Evolutionary conservation across 2,797 vertebrate genomes (phyloP).

Genomic region (Phoxinus dragarum): DNA sequence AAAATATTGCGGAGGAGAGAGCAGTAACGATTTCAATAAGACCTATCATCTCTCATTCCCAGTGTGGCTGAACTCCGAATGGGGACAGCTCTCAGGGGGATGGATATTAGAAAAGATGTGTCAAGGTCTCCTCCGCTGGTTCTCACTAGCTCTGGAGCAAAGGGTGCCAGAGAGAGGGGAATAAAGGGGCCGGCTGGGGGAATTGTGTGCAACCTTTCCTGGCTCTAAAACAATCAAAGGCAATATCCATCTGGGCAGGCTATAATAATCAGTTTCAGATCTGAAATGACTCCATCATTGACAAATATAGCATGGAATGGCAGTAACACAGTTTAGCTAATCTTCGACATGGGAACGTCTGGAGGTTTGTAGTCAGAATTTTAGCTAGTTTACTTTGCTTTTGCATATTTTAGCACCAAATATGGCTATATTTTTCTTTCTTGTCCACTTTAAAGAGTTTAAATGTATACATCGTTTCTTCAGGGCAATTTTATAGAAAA

Average conservation of each 20-base stretch:
- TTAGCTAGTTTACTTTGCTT: neutral
- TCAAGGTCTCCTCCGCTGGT: slow-evolving; percentile 51
- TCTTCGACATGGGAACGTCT: neutral
- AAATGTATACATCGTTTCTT: neutral
- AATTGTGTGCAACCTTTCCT: slow-evolving; percentile 37
- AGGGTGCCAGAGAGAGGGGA: slow-evolving; percentile 35
- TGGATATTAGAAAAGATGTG: slow-evolving; percentile 57
- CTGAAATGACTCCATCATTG: slow-evolving; percentile 19
- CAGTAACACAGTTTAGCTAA: neutral
- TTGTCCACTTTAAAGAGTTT: neutral
- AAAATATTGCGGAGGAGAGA: slow-evolving; percentile 41
- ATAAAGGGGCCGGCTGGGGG: neutral
- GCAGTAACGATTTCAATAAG: slow-evolving; percentile 59
- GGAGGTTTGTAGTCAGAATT: neutral
- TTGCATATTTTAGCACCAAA: neutral
- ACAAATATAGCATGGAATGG: slow-evolving; percentile 6
- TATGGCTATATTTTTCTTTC: neutral
- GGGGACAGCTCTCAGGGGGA: slow-evolving; percentile 52
- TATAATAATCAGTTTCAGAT: slow-evolving; percentile 39
- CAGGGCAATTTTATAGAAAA: neutral
- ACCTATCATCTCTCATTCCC: slow-evolving; percentile 57
- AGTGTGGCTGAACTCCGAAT: slow-evolving; percentile 53
- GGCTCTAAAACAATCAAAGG: slow-evolving; percentile 49
- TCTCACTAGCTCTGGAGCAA: slow-evolving; percentile 37
- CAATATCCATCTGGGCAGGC: slow-evolving; percentile 23